Evolutionary conservation across 2,888 invertebrate genomes (phyloP), one percentile per base, ranked within the genome.

Genomic region (Drosophila seclusa): DNA sequence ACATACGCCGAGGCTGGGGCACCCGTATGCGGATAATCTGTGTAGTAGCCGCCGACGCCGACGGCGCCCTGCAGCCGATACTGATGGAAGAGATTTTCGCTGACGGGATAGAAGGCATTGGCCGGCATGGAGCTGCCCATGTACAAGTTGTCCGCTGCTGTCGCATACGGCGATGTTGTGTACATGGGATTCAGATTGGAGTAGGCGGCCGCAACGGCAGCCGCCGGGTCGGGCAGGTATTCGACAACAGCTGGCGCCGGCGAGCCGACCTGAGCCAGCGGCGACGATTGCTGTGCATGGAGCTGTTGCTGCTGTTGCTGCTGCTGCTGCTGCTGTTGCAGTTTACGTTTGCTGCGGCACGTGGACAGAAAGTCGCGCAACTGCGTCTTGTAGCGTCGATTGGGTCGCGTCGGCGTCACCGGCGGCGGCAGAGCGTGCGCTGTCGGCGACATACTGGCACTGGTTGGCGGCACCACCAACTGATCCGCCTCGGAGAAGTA

Each of bases 311-410:
- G 45, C 45, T 45, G 45, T 45, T 45, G 45, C 1, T 93, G 93
- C 16, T 93, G 92, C 24, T 83, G 82, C 40, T 88, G 88, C 63
- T 91, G 91, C 62, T 93, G 93, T 59, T 94, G 93, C 78, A 94
- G 89, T 93, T 96, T 95, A 91, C 97, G 95, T 91, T 97, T 97
- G 76, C 96, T 96, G 75, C 98, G 95, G 92, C 98, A 98, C 18
- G 98, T 98, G 21, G 98, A 98, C 2, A 98, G 94, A 92, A 98
- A 98, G 94, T 99, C 98, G 55, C 98, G 94, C 31, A 98, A 94
- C 92, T 98, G 98, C 4, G 98, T 98, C 93, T 99, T 99, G 94
- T 98, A 98, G 88, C 98, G 95, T 73, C 98, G 95, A 80, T 97
- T 97, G 27, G 97, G 96, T 83, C 97, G 94, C 62, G 96, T 97